phyloP scores from a whole-genome alignment of 2,113 vertebrate genomes.

The Saimiri boliviensis region DNA sequence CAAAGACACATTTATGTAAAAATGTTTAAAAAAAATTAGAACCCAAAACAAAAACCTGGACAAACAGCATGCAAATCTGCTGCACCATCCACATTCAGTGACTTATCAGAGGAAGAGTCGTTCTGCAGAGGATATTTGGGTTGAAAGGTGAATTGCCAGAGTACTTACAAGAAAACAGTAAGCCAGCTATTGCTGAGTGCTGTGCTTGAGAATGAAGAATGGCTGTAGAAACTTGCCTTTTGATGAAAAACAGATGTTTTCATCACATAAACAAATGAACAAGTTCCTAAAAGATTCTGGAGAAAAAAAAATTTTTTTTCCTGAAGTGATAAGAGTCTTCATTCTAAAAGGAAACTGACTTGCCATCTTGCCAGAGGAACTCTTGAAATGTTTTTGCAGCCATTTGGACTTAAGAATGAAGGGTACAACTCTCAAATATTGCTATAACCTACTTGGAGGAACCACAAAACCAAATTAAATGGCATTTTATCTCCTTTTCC shows the following conservation, averaged over 20 bases:
- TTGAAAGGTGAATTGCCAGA: background rate
- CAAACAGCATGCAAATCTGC: background rate
- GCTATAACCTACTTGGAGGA: background rate
- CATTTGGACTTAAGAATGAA: background rate
- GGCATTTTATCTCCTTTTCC: background rate
- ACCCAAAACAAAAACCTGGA: background rate
- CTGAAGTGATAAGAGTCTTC: background rate
- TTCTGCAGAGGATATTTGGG: background rate
- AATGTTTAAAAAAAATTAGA: background rate
- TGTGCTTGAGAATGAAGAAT: background rate
- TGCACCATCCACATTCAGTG: background rate
- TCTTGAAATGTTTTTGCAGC: background rate
- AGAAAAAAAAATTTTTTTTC: background rate
- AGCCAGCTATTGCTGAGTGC: background rate
- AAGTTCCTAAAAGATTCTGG: background rate
- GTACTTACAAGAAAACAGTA: background rate
- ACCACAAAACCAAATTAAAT: background rate
- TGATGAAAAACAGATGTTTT: background rate
- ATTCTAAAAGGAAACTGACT: background rate
- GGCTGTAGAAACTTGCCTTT: background rate
- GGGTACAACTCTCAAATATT: background rate
- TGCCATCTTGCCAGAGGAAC: background rate
- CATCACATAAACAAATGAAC: background rate
- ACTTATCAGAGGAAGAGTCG: background rate
- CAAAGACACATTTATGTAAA: background rate